These are phyloP conservation scores for Tyrannus savana DNA, from an alignment of 2,113 vertebrate genomes.

Conservation along the genomic window DNA sequence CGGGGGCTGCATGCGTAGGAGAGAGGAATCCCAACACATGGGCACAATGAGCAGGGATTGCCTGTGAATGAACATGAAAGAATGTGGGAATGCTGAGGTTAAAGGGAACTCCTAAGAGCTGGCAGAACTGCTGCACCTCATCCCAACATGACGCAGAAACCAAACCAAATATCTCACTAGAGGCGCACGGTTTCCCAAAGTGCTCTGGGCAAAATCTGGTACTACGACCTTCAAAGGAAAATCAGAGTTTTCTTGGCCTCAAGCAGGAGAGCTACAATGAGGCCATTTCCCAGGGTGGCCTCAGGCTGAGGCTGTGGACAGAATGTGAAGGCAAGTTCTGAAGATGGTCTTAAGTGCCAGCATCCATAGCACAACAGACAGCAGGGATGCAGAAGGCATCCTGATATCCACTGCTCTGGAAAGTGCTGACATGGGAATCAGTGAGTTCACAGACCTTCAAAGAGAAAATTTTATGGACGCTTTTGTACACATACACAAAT, in stretches of 20 bases:
- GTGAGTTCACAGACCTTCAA: background rate
- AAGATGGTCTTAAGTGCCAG: background rate
- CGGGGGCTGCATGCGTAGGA: background rate
- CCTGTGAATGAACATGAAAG: background rate
- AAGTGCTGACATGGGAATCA: background rate
- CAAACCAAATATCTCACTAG: background rate
- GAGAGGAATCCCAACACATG: background rate
- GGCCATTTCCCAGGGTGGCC: background rate
- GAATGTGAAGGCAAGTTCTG: accelerated
- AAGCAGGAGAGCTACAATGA: background rate
- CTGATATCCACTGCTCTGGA: background rate
- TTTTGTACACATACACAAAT: slow-evolving; percentile 83
- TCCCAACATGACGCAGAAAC: background rate
- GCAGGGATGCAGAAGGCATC: background rate
- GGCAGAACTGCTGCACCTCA: background rate
- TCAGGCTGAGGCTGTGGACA: background rate
- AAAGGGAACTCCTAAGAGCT: background rate
- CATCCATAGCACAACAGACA: accelerated
- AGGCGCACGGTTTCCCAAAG: accelerated
- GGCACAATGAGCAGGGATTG: accelerated
- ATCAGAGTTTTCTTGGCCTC: background rate
- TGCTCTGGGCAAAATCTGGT: accelerated
- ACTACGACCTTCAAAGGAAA: background rate
- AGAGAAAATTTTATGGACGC: slow-evolving; percentile 67
- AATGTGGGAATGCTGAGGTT: background rate